A percentile compares a stretch with the other conserved stretches of the same genome.
These are phyloP conservation scores for Furnarius figulus DNA, from an alignment of 2,113 vertebrate species.

Conservation along the genomic window DNA sequence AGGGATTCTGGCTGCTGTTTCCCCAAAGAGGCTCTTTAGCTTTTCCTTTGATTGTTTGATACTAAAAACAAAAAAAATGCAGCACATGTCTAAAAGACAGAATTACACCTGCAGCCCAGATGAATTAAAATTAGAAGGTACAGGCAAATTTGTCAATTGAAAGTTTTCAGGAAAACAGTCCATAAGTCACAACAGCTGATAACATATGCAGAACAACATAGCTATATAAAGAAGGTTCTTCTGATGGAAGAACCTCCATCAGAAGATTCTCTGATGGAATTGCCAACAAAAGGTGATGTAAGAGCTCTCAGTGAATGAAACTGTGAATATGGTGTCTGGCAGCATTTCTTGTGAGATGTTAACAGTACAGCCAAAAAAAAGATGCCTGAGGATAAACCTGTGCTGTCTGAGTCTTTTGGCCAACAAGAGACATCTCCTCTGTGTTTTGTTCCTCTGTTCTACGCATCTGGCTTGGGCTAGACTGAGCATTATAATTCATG, in stretches of 20 bases:
- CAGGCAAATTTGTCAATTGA: not conserved
- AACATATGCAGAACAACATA: not conserved
- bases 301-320: not conserved
- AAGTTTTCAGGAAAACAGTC: not conserved
- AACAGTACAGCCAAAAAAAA: not conserved
- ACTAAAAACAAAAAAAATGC: not conserved
- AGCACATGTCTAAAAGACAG: not conserved
- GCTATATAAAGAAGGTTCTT: not conserved
- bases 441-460: rapidly evolving
- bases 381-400: not conserved
- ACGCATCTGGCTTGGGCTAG: not conserved
- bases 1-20: not conserved
- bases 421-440: not conserved
- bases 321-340: not conserved
- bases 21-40: not conserved
- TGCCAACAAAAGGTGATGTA: slow-evolving; percentile 36
- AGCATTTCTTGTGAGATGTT: slow-evolving; percentile 13
- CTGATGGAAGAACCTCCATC: no score
- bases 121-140: not conserved
- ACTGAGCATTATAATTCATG: not conserved
- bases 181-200: not conserved
- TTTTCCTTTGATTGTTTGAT: not conserved
- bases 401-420: not conserved
- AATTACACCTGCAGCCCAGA: not conserved
- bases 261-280: not conserved